Evolutionary conservation across 1,140 invertebrate species (phyloP), one percentile per base, ranked within the genome.

Genomic region (Samia ricini): DNA sequence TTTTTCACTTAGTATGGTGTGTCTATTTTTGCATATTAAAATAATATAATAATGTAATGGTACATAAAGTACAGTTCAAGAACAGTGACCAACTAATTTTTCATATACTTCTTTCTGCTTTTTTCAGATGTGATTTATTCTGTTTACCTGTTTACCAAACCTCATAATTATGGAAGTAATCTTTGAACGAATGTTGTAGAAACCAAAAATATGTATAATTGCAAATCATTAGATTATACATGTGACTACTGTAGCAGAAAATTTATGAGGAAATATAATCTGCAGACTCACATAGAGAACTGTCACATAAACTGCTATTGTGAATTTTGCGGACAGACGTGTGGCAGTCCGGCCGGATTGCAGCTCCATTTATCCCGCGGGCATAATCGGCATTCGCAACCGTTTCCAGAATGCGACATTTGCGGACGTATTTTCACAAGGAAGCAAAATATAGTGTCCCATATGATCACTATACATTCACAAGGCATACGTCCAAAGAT

Each of bases 211-310:
- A 33, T 58, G 12, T 56, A 42, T 26, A 6, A 63, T n/a, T n/a
- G n/a, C n/a, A n/a, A n/a, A 60, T 48, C 29, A 49, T 33, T 58
- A 19, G 77, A 83, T 20, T 85, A 63, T 48, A 68, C 81, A 0
- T 88, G 85, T 29, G 79, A 88, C 23, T 81, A 83, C 54, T 88
- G 85, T 67, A 72, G 62, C 18, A 71, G 83, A 0, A 61, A 72
- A 0, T 88, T 86, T 59, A 85, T 81, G 6, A 69, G 85, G 10
- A 85, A 88, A 59, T 83, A 81, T 48, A 88, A 88, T 48, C 49
- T 88, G 0, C 71, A 72, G 24, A 84, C 73, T 0, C 85, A 88
- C 48, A 88, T 88, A 52, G 74, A 84, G 56, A 86, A 85, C 52
- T 84, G 69, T 51, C 83, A 88, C 23, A 29, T 84, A 2, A 80